Base-by-base conservation (phyloP, 2,888 invertebrate genomes). In the Torymus tubicola region DNA sequence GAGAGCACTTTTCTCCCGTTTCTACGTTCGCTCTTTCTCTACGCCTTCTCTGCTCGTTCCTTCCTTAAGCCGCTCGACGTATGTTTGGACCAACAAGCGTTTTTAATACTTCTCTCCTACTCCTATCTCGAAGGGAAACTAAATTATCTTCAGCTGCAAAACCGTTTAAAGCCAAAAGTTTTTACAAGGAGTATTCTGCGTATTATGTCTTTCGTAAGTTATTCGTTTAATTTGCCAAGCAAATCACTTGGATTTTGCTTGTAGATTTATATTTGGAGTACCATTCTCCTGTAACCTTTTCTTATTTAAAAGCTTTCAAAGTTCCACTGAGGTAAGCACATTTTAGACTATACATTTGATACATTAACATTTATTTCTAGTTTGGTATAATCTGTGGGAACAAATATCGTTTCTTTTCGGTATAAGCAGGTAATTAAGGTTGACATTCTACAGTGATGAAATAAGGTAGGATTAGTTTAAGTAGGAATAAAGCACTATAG, bases 131-230 rank as follows among this genome's bases (percentile, higher is more conserved):
- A 14, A 50, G 75, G 52, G 31, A 42, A 76, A 63, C 53, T 69
- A 69, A 76, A 76, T 76, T 76, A 69, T 76, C 60, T 55, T 16
- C 42, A 53, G 61, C 24, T 67, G 68, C 24, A 31, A 61, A 76
- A 76, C 53, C 67, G 60, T 55, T 68, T 68, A 14, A 31, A 31
- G 18, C 16, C 5, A 53, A 67, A 65, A 76, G 63, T 14, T 55
- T 64, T n/a, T 2, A 18, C 16, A 12, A 69, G 16, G 1, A 5
- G 16, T 2, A 42, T 5, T 42, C 42, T 42, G 42, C 42, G 5
- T 42, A 42, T 42, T 42, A 42, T 42, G 5, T 42, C 42, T 42
- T 42, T 8, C 42, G 42, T 42, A 42, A 42, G 42, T 8, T 42
- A 42, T 42, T 42, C 8, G 8, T 42, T 42, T 8, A 42, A 42